Evolutionary conservation across 2,797 vertebrate genomes (phyloP).

Genomic region (Siniperca scherzeri): DNA sequence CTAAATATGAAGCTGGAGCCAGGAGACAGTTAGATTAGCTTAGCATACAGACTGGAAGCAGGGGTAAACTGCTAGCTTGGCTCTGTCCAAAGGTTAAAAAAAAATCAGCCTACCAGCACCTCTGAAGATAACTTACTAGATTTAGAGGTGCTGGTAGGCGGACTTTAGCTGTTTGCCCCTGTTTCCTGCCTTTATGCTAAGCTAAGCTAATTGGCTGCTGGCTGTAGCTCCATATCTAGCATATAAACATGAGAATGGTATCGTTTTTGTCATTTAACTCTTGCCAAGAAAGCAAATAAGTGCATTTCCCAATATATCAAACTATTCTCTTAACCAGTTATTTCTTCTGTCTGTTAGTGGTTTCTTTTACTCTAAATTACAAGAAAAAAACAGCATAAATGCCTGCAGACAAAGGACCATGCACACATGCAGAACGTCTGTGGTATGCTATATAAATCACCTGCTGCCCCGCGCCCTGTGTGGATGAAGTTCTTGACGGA

Average conservation of each 20-base stretch:
- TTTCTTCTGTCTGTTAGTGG: background rate
- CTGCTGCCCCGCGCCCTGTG: background rate
- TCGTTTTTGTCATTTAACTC: background rate
- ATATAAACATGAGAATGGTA: background rate
- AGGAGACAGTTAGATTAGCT: background rate
- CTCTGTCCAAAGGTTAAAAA: background rate
- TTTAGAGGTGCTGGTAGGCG: background rate
- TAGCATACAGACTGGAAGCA: background rate
- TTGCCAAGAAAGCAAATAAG: constrained; percentile 5
- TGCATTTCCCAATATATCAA: constrained; percentile 1
- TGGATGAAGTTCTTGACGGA: constrained; percentile 25
- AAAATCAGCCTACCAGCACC: background rate
- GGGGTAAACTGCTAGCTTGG: background rate
- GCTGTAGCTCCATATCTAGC: background rate
- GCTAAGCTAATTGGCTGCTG: constrained; percentile 7
- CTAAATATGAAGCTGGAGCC: background rate
- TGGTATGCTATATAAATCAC: constrained; percentile 45
- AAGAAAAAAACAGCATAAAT: constrained; percentile 8
- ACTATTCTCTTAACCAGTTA: background rate
- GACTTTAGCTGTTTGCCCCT: constrained; percentile 2
- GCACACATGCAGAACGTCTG: constrained; percentile 33
- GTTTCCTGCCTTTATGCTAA: constrained; percentile 12
- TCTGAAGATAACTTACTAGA: background rate
- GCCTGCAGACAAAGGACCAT: constrained; percentile 8
- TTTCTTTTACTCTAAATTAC: background rate